Conservation (phyloP, 2,113 vertebrate genomes). For the Burhinus bistriatus region DNA sequence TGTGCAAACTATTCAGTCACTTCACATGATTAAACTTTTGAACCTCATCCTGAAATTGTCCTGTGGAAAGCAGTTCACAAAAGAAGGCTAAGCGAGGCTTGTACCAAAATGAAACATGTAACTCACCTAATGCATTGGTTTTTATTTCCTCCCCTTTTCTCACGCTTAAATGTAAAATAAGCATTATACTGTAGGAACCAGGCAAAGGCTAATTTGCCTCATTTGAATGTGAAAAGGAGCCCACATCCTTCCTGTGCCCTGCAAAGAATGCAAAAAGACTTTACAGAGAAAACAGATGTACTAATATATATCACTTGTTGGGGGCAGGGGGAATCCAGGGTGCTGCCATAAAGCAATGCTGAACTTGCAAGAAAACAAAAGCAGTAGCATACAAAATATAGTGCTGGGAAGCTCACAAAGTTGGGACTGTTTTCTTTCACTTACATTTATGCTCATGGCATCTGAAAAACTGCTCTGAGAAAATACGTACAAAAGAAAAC, state of each 20-base stretch:
- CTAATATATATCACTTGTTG: constrained; percentile 54
- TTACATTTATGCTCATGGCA: not conserved
- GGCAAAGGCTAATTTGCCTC: constrained; percentile 61
- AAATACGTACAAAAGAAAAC: not conserved
- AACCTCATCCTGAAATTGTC: not conserved
- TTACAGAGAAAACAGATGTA: constrained; percentile 69
- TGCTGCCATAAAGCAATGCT: not conserved
- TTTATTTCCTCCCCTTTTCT: constrained; percentile 60
- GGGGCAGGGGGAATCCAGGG: constrained; percentile 45
- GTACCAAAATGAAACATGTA: not conserved
- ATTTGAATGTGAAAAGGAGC: constrained; percentile 76
- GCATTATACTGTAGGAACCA: constrained; percentile 45
- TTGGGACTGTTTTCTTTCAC: not conserved
- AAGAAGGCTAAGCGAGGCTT: not conserved
- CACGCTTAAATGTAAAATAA: constrained; percentile 53
- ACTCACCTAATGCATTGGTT: not conserved
- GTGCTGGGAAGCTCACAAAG: not conserved
- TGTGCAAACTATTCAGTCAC: not conserved
- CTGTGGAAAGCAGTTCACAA: not conserved
- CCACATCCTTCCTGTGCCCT: constrained; percentile 79
- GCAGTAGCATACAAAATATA: not conserved
- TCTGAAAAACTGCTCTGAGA: not conserved
- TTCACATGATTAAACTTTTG: not conserved
- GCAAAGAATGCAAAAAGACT: constrained; percentile 73
- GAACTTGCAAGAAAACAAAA: constrained; percentile 41